phyloP scores from a whole-genome alignment of 2,113 vertebrate genomes.

The Regulus satrapa region DNA sequence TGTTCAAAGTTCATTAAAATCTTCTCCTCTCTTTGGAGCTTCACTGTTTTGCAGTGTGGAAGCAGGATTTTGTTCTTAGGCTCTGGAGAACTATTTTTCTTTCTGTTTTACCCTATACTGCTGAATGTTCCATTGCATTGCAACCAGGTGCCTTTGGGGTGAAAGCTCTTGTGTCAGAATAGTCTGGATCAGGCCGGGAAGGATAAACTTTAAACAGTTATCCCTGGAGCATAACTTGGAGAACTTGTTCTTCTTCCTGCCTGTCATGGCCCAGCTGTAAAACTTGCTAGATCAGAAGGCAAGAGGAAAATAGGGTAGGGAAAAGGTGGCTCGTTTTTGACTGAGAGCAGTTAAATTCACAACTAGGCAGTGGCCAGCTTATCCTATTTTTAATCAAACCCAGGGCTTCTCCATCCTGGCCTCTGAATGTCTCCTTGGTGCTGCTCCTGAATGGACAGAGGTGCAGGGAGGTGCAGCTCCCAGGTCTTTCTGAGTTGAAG shows the following conservation, averaged over 20 bases:
- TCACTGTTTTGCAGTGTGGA: background rate
- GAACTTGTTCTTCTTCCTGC: background rate
- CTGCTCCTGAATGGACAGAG: background rate
- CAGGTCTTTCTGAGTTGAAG: background rate
- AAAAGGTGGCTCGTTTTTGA: background rate
- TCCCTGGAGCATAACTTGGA: background rate
- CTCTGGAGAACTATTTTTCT: background rate
- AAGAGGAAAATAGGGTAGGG: background rate
- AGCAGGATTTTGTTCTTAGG: background rate
- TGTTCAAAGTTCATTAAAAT: conserved; percentile 17
- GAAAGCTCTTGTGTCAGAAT: background rate
- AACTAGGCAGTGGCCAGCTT: background rate
- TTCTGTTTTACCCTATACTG: background rate
- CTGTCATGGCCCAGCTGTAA: background rate
- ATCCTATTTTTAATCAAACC: background rate
- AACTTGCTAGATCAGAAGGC: background rate
- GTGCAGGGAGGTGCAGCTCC: background rate
- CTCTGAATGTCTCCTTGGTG: background rate
- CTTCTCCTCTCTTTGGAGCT: background rate
- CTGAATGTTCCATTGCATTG: background rate
- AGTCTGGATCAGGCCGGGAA: background rate
- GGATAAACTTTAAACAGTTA: background rate
- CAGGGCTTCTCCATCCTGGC: background rate
- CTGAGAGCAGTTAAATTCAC: background rate
- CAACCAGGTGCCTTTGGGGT: background rate